phyloP scores from a whole-genome alignment of 2,888 invertebrate genomes.

The Zhuqinia jingwanae region DNA sequence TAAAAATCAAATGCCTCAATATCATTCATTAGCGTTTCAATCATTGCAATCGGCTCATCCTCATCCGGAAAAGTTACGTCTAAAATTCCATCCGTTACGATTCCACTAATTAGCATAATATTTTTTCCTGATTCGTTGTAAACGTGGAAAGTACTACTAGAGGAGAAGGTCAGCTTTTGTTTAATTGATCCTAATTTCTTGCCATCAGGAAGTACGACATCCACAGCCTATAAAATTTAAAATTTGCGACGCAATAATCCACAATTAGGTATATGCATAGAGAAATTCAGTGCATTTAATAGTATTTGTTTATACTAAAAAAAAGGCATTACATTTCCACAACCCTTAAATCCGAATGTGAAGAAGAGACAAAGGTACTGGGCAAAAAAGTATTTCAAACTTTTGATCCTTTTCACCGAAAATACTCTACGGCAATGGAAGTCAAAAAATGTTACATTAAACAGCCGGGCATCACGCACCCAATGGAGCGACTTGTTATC shows the following conservation, averaged over 20 bases:
- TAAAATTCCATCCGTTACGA: constrained; percentile 54
- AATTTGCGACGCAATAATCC: no score
- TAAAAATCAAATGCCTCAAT: constrained; percentile 63
- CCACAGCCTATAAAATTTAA: constrained; percentile 3
- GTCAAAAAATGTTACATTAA: constrained; percentile 66
- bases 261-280: no score
- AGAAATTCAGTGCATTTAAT: no score
- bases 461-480: constrained; percentile 64
- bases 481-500: neutral
- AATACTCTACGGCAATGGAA: constrained; percentile 61
- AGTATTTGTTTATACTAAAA: no score
- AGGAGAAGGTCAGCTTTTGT: constrained; percentile 52
- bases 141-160: constrained; percentile 40
- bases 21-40: constrained; percentile 58
- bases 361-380: constrained; percentile 63
- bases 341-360: constrained; percentile 63
- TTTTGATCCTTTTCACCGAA: constrained; percentile 27
- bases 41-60: constrained; percentile 70
- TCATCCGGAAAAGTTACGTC: constrained; percentile 55
- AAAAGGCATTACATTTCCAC: constrained; percentile 70
- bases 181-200: constrained; percentile 32
- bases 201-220: constrained; percentile 23
- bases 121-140: constrained; percentile 23
- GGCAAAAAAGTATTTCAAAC: constrained; percentile 47
- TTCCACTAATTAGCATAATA: constrained; percentile 43